Evolutionary conservation across 2,797 vertebrate genomes (phyloP).

Genomic region (Clamator glandarius): DNA sequence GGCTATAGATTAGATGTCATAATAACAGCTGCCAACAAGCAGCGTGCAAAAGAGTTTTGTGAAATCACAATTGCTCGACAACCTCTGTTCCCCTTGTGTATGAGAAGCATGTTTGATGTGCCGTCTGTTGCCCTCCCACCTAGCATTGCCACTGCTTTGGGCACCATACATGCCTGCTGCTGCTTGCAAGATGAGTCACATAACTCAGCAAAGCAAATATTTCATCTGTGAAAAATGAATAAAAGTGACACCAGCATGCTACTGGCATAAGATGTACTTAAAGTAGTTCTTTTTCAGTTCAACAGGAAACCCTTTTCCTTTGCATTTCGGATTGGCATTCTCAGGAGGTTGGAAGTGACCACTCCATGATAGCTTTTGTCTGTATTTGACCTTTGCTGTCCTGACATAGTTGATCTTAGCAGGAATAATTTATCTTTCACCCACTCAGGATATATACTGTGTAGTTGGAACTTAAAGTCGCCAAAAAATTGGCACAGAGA

Average conservation of each 20-base stretch:
- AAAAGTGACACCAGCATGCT: background rate
- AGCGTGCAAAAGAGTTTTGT: slow-evolving; percentile 2
- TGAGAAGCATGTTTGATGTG: background rate
- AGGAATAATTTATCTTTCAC: slow-evolving; percentile 44
- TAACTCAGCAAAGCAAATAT: background rate
- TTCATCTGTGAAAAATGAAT: slow-evolving; percentile 19
- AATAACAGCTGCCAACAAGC: slow-evolving; percentile 47
- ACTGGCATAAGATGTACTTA: background rate
- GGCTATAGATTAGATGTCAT: background rate
- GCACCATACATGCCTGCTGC: background rate
- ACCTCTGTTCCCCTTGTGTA: background rate
- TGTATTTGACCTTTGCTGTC: slow-evolving; percentile 26
- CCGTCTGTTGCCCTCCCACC: background rate
- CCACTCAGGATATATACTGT: background rate
- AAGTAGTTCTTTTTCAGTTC: background rate
- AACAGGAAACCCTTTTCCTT: background rate
- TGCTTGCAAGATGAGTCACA: background rate
- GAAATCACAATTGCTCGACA: slow-evolving; percentile 27
- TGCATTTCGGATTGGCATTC: background rate
- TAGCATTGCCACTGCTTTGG: background rate
- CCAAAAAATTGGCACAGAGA: background rate
- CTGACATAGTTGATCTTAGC: slow-evolving; percentile 11
- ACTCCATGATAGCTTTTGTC: background rate
- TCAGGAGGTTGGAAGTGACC: slow-evolving; percentile 13
- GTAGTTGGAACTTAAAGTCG: background rate